Conservation (phyloP, 1,140 invertebrate genomes). For the Bicyclus anynana region DNA sequence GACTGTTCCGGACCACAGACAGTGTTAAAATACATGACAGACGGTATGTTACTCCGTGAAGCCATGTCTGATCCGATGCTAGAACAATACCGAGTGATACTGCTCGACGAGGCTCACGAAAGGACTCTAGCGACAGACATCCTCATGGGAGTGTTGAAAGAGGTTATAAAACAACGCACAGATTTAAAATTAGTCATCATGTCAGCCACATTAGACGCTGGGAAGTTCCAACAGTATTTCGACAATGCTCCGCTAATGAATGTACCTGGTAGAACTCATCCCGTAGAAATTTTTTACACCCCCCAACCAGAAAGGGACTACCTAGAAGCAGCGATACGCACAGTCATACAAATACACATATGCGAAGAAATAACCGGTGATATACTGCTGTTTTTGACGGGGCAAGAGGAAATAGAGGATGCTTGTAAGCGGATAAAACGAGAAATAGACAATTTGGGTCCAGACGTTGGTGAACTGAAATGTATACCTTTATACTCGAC, state of each 20-base stretch:
- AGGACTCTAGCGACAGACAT: constrained; percentile 98
- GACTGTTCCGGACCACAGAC: constrained; percentile 98
- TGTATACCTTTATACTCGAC: constrained; percentile 99
- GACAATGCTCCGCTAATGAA: constrained; percentile 99
- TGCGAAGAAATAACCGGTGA: constrained; percentile 98
- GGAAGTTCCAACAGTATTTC: constrained; percentile 99
- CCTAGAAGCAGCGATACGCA: constrained; percentile 98
- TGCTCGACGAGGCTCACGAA: constrained; percentile 99
- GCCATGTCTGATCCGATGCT: constrained; percentile 99
- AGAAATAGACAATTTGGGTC: constrained; percentile 97
- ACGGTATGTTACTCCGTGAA: constrained; percentile 99
- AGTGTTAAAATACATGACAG: constrained; percentile 96
- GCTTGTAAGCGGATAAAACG: constrained; percentile 98
- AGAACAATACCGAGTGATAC: constrained; percentile 96
- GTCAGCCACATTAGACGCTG: constrained; percentile 99
- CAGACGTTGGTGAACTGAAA: constrained; percentile 97
- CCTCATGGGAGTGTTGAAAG: constrained; percentile 97
- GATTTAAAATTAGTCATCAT: constrained; percentile 99
- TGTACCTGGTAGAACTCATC: constrained; percentile 87
- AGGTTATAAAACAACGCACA: constrained; percentile 94
- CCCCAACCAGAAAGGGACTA: constrained; percentile 99
- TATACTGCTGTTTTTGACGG: constrained; percentile 97
- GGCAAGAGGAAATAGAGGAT: constrained; percentile 98
- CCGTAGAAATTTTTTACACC: constrained; percentile 94
- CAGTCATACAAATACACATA: constrained; percentile 99